Base-by-base conservation (phyloP, 2,113 vertebrate species). In the Turdus rufiventris region DNA sequence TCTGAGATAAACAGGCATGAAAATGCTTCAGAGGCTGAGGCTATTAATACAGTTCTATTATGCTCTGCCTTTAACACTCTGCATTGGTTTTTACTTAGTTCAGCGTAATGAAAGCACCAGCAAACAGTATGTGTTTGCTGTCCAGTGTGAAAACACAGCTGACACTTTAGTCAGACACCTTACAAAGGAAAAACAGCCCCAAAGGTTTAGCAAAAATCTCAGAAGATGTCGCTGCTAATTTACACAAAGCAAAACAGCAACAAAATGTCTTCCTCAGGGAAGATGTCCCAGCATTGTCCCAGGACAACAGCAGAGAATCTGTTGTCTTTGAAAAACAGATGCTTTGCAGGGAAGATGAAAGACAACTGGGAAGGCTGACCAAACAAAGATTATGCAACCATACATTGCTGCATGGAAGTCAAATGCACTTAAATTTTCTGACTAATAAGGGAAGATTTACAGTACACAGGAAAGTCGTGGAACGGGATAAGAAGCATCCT, bases 211-310 rank as follows among this genome's bases (percentile, higher is more conserved):
- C 45, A 65, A 72, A 83, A 71, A 47, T 88, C 94, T 93, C 83
- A 75, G 91, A 95, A 83, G 89, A 89, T 90, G 83, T 95, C 21
- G 11, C 94, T 96, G 91, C 78, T 96, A 95, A 97, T 97, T 97
- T 96, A 89, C 68, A 96, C 94, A 92, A 93, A 63, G 73, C 91
- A 95, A 94, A 95, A 81, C 87, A 90, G 84, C 62, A 78, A 26
- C 8, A 94, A 96, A 94, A 96, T 89, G 58, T 63, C 76, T 94
- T 96, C 95, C 88, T 95, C 34, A 8, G 86, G 96, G 96, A 97
- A 97, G 77, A 86, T 85, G 89, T 91, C 91, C 89, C 89, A 81
- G 54, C 53, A 28, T 84, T 94, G 84, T 94, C 95, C 93, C 90
- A 93, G 45, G 78, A 90, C 65, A 72, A 28, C 76, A 92, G 77